Evolutionary conservation across 2,113 vertebrate genomes (phyloP), one percentile per base, ranked within the genome.

Genomic region (Perca flavescens): DNA sequence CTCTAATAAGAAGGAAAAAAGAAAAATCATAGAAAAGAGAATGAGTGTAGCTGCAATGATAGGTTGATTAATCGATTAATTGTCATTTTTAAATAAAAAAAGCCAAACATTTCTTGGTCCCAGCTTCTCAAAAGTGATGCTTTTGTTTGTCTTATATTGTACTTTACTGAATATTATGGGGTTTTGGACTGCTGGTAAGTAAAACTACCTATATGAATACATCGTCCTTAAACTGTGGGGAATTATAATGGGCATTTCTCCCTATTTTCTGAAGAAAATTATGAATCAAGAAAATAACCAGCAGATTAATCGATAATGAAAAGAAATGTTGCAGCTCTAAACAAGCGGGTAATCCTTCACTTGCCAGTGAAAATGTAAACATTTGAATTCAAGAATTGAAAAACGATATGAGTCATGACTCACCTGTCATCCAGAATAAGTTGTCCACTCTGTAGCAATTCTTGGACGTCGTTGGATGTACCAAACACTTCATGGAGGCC

Each of bases 341-440:
- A 74, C 10, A 21, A 21, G 6, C 15, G n/a, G 0, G 4, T 16
- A 19, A 36, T 60, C 3, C 67, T 46, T 34, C 16, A 65, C 3
- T 56, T 3, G 0, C 13, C 9, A 10, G 1, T 28, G 9, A 56
- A 57, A 60, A 49, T 25, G 15, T 34, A 16, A 57, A 76, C 36
- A 8, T n/a, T 67, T 43, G 17, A 21, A 13, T 52, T 28, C 0
- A 28, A 15, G 57, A 6, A 11, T 49, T 19, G 10, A 11, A 43
- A 62, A 77, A 25, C 34, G 6, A 36, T 61, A 31, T 11, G 40
- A 11, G 31, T 40, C 4, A 19, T 68, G 21, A 12, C 19, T 84
- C 93, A 98, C 97, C 96, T 83, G 62, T 95, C 21, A 58, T 98
- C 96, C 22, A 98, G 94, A 84, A 97, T 82, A 22, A 99, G 80